Percentiles rank a stretch among this genome's conserved stretches.
Conservation (phyloP, 2,888 invertebrate species). For the Ophion obscuratus region DNA sequence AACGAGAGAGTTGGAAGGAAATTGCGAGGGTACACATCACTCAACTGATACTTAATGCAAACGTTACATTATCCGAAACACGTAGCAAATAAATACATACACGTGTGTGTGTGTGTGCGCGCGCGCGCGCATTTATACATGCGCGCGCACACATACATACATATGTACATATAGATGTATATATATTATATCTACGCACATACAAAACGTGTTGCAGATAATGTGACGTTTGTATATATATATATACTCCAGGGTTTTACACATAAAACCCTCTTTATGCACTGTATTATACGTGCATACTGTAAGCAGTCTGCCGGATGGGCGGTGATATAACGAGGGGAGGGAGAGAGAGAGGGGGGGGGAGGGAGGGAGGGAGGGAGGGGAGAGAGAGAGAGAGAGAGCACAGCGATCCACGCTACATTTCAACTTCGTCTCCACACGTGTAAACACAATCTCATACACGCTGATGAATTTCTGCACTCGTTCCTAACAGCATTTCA, state of each 20-base stretch:
- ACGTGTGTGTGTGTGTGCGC: conserved; percentile 47
- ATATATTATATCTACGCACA: not conserved
- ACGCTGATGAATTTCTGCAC: not conserved
- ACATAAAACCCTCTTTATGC: conserved; percentile 5
- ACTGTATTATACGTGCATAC: not conserved
- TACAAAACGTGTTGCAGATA: too few species aligned
- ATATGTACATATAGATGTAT: conserved; percentile 52
- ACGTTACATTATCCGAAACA: conserved; percentile 79
- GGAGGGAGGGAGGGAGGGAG: too few species aligned
- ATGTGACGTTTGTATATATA: conserved; percentile 2
- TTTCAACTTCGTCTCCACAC: conserved; percentile 1
- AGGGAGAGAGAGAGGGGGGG: too few species aligned
- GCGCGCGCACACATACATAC: too few species aligned
- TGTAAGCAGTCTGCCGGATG: conserved; percentile 28
- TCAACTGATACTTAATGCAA: conserved; percentile 79
- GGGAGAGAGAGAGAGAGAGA: too few species aligned
- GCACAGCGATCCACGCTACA: not conserved
- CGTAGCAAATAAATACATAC: conserved; percentile 62
- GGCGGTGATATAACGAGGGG: conserved; percentile 39
- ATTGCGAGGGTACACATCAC: conserved; percentile 59
- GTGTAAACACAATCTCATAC: conserved; percentile 4
- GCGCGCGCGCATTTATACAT: too few species aligned
- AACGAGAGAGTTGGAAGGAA: conserved; percentile 59
- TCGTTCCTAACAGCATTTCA: too few species aligned
- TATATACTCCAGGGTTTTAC: conserved; percentile 18